These are phyloP conservation scores for Orthosia gothica DNA, from an alignment of 2,888 invertebrate genomes.

Conservation along the genomic window DNA sequence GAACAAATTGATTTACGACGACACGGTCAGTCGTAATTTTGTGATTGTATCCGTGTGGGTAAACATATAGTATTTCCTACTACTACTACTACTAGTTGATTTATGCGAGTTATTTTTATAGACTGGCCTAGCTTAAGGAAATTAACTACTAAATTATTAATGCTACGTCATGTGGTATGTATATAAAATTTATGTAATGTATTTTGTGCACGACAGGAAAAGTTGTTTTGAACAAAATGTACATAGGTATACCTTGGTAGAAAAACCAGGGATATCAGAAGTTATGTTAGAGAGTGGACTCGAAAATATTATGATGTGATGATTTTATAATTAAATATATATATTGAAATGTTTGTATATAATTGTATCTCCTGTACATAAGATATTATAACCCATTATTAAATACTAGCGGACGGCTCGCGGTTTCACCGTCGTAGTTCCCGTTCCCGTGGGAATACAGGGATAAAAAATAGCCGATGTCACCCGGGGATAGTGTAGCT, in stretches of 20 bases:
- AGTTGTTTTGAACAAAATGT: slow-evolving; percentile 10
- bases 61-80: not conserved
- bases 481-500: no score
- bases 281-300: not conserved
- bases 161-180: not conserved
- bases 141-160: slow-evolving; percentile 27
- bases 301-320: slow-evolving; percentile 11
- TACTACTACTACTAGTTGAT: not conserved
- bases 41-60: slow-evolving; percentile 3
- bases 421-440: no score
- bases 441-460: no score
- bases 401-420: no score
- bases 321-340: not conserved
- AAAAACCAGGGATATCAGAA: not conserved
- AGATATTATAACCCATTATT: not conserved
- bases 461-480: no score
- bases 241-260: not conserved
- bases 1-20: not conserved
- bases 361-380: not conserved
- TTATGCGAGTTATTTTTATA: slow-evolving; percentile 13
- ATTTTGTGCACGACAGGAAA: slow-evolving; percentile 10
- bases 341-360: not conserved
- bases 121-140: slow-evolving; percentile 13
- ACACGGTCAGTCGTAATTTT: not conserved
- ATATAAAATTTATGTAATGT: slow-evolving; percentile 1